phyloP scores from a whole-genome alignment of 2,888 invertebrate genomes.

The Mechanitis messenoides region DNA sequence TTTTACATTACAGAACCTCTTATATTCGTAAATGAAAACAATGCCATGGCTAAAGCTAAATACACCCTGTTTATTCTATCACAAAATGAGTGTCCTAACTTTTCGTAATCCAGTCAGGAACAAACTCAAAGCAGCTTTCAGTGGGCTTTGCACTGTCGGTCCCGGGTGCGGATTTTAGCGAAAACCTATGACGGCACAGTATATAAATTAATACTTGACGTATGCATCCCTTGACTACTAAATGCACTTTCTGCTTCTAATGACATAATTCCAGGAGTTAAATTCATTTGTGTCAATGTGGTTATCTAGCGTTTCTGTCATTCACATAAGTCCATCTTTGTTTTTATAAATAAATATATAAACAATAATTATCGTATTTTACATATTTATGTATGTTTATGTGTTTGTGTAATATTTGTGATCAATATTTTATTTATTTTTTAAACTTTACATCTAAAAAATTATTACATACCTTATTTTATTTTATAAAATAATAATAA shows the following conservation, averaged over 20 bases:
- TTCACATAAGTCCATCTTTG: no score
- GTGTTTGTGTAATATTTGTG: no score
- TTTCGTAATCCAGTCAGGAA: slow-evolving; percentile 60
- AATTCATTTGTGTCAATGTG: no score
- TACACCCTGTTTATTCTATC: slow-evolving; percentile 18
- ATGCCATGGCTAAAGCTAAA: neutral
- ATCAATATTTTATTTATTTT: no score
- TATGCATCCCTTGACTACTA: slow-evolving; percentile 30
- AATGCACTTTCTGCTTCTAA: slow-evolving; percentile 39
- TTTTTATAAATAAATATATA: no score
- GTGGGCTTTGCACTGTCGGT: slow-evolving; percentile 58
- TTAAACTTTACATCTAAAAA: no score
- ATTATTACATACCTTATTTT: no score
- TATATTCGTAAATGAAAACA: neutral
- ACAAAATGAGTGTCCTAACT: slow-evolving; percentile 32
- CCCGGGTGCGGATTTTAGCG: slow-evolving; percentile 54
- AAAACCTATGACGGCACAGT: slow-evolving; percentile 31
- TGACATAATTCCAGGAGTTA: slow-evolving; percentile 30
- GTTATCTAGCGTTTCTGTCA: no score
- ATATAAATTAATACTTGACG: slow-evolving; percentile 26
- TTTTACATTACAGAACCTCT: neutral
- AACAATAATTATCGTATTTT: no score
- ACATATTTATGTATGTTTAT: neutral
- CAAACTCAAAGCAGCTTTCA: slow-evolving; percentile 66
- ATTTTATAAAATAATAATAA: no score